Base-by-base conservation (phyloP, 2,797 vertebrate genomes). In the Coreius guichenoti region DNA sequence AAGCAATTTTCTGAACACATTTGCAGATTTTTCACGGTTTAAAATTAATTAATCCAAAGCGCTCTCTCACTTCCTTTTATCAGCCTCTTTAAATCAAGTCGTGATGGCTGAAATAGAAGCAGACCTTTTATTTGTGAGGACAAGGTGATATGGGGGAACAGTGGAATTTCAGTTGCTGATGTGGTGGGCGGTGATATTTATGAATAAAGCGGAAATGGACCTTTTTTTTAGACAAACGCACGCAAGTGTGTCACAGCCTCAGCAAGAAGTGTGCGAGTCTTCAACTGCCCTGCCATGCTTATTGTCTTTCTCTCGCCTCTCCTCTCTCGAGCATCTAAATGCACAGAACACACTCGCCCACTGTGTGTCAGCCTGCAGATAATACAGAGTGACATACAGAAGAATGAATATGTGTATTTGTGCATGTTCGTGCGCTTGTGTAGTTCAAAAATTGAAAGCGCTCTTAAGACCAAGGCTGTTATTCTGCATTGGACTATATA, bases 131-230 rank as follows among this genome's bases (percentile, higher is more conserved):
- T 67, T 21, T 36, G 67, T 58, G 26, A 47, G 81, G 36, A 74
- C 21, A 80, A 74, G 45, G 69, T 65, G 84, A 79, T 73, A 79
- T 78, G 84, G 36, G 36, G 69, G 77, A 61, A 86, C 78, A 58
- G 67, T 79, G 70, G 80, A 76, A 58, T 76, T 77, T 61, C 65
- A 80, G 58, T 63, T 74, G 63, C 51, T 84, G 82, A 87, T 69
- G 51, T 74, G 68, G 79, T 84, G 72, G 84, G 84, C 17, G 86
- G 81, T 58, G 79, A 72, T 86, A 87, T 89, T 87, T 81, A 58
- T 86, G 77, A 87, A 86, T 84, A 72, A 81, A 80, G 77, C 23
- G 21, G 58, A 80, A 77, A 70, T 73, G 0, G 12, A 67, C 16
- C 68, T 81, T 76, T 78, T 85, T 86, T 54, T 70, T 61, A 56